Evolutionary conservation across 2,888 invertebrate species (phyloP), one percentile per base, ranked within the genome.

Genomic region (Strigamia maritima): DNA sequence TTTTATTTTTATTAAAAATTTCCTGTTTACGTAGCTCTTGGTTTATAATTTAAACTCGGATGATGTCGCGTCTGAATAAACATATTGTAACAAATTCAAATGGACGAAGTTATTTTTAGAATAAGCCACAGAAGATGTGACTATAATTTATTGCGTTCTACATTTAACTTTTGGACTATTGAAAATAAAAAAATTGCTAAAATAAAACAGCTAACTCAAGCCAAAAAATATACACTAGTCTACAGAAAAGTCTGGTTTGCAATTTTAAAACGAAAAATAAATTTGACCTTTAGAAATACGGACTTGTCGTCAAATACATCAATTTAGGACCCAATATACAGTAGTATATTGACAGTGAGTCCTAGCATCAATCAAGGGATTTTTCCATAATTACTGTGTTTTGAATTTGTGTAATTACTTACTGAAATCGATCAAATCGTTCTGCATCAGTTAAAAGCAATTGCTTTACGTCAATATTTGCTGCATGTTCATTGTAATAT

Each of bases 401-500:
- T 31, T 31, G n/a, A 19, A 22, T 28, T 54, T 24, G 22, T 28
- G 54, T 10, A 19, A 22, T 40, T 28, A 44, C 83, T 85, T 88
- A 97, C 97, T 94, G 96, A 88, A 91, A 95, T 86, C 94, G 95
- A 77, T 93, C 88, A 85, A 98, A 98, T 80, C 98, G 90, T 38
- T 90, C 88, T 0, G 92, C 87, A 86, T 98, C 94, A 83, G 91
- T 88, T 82, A 91, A 89, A 85, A 98, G 98, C 83, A 97, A 87
- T 81, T 94, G 90, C 81, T 90, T 90, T 84, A 98, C 94, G 84
- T 93, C 92, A 70, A 98, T 89, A 83, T 91, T 91, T 28, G n/a
- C 19, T 31, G 90, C 88, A 16, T 92, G 93, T 10, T 88, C 87
- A 82, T 92, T 88, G 85, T 91, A 95, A 86, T 91, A 92, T 80